Evolutionary conservation across 2,113 vertebrate species (phyloP).

Genomic region (Alces alces): DNA sequence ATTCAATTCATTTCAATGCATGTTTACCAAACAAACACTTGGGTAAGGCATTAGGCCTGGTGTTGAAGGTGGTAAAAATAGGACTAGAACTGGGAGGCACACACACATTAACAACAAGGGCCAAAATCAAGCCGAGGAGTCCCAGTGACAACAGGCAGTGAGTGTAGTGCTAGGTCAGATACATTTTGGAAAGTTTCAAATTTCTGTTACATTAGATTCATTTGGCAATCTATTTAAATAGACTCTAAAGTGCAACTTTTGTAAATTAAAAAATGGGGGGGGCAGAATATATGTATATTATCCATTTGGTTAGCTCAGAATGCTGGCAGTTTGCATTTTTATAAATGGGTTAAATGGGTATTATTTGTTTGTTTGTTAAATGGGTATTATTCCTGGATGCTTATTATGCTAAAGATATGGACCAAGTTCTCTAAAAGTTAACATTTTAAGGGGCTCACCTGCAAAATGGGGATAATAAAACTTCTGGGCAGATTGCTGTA

Average conservation of each 20-base stretch:
- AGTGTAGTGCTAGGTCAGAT: background rate
- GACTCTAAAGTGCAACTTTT: background rate
- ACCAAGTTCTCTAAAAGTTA: background rate
- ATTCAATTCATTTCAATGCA: background rate
- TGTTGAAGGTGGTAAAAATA: background rate
- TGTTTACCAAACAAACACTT: background rate
- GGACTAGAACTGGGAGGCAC: background rate
- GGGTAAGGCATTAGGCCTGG: background rate
- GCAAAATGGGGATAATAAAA: background rate
- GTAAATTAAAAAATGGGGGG: background rate
- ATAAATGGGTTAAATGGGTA: background rate
- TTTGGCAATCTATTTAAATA: background rate
- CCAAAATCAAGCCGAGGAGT: background rate
- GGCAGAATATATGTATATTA: background rate
- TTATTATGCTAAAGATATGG: background rate
- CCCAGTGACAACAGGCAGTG: background rate
- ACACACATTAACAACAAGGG: background rate
- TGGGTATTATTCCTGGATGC: background rate
- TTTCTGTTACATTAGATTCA: background rate
- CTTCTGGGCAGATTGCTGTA: background rate
- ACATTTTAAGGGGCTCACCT: background rate
- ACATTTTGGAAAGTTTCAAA: background rate
- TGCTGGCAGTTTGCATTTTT: background rate
- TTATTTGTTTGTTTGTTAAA: background rate
- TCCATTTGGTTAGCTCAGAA: background rate